Evolutionary conservation across 2,113 vertebrate species (phyloP).

Genomic region (Scomber japonicus): DNA sequence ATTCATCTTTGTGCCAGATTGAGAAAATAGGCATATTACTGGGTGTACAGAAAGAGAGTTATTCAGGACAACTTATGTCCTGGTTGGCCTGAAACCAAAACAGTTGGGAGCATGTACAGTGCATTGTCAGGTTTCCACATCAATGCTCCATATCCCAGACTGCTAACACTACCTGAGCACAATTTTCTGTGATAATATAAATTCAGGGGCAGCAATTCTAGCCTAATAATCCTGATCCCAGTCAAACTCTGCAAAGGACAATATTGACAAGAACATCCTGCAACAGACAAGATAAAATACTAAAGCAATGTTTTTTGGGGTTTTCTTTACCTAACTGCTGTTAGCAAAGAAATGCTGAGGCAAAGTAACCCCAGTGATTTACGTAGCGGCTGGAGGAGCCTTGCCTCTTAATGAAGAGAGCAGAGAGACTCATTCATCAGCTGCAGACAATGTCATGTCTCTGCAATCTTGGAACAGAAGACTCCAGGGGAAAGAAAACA

Average conservation of each 20-base stretch:
- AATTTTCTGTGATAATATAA: conserved; percentile 36
- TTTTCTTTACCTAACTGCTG: conserved; percentile 13
- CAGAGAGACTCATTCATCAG: conserved; percentile 63
- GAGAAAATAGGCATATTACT: not conserved
- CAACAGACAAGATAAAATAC: conserved; percentile 9
- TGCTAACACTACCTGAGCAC: not conserved
- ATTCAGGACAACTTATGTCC: not conserved
- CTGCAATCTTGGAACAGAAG: conserved; percentile 27
- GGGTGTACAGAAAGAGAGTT: not conserved
- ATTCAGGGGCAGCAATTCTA: not conserved
- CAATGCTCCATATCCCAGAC: not conserved
- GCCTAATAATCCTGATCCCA: not conserved
- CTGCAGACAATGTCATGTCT: conserved; percentile 33
- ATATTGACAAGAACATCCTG: conserved; percentile 21
- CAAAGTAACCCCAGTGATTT: conserved; percentile 41
- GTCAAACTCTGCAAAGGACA: conserved; percentile 18
- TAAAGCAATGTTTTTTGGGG: not conserved
- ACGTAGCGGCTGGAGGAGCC: conserved; percentile 32
- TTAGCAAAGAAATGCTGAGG: conserved; percentile 32
- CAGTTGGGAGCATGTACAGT: not conserved
- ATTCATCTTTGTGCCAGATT: not conserved
- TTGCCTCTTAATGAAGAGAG: conserved; percentile 56
- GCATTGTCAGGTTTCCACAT: not conserved
- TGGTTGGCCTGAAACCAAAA: not conserved
- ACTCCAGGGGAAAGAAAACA: conserved; percentile 1